Evolutionary conservation across 1,140 invertebrate species (phyloP).

Genomic region (Drosophila willistoni): DNA sequence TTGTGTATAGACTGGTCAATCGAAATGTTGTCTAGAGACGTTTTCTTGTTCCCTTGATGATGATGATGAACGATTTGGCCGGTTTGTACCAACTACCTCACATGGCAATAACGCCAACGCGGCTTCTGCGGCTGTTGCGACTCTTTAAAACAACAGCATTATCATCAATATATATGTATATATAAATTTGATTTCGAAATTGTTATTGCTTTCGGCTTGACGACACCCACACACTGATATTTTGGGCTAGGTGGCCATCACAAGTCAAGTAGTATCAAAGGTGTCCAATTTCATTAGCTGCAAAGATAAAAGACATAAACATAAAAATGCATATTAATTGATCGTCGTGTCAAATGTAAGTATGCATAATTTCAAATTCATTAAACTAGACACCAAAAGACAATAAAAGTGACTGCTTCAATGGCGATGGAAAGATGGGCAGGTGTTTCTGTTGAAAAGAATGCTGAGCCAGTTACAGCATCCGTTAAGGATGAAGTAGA

Average conservation of each 20-base stretch:
- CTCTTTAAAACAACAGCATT: conserved; percentile 49
- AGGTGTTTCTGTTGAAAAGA: conserved; percentile 26
- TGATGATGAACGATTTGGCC: conserved; percentile 11
- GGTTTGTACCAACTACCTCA: conserved; percentile 33
- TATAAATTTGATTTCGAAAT: conserved; percentile 34
- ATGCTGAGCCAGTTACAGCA: conserved; percentile 46
- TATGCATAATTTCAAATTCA: conserved; percentile 40
- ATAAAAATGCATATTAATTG: conserved; percentile 44
- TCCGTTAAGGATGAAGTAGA: conserved; percentile 57
- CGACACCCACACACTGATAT: conserved; percentile 45
- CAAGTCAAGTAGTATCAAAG: conserved; percentile 35
- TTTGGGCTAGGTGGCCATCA: conserved; percentile 28
- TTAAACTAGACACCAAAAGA: conserved; percentile 17
- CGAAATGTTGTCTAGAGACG: conserved; percentile 13
- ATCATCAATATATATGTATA: neutral
- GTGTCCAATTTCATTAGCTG: conserved; percentile 73
- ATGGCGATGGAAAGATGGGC: conserved; percentile 23
- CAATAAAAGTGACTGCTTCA: neutral
- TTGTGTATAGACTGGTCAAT: conserved; percentile 3
- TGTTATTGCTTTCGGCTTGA: conserved; percentile 25
- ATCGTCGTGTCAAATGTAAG: conserved; percentile 29
- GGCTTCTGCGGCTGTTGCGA: conserved; percentile 34
- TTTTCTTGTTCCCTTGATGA: conserved; percentile 28
- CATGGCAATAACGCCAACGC: conserved; percentile 61
- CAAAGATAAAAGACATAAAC: conserved; percentile 56